A percentile compares a stretch with the other conserved stretches of the same genome.
Conservation (phyloP, 2,113 vertebrate species). For the Petromus typicus region DNA sequence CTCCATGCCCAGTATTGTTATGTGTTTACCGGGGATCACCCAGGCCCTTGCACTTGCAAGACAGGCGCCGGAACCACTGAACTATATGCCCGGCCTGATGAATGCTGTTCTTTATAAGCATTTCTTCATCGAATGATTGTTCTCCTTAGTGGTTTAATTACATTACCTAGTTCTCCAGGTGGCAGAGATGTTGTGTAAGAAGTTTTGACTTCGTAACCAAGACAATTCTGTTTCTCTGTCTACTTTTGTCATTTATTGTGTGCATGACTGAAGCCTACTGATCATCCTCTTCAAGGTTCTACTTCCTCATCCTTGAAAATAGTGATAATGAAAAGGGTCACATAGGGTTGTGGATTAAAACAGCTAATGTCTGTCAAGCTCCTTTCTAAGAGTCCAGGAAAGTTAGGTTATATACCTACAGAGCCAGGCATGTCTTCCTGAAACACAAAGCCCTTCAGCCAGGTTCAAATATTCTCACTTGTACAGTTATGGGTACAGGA, state of each 20-base stretch:
- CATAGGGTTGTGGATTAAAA: not conserved
- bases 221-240: not conserved
- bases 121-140: not conserved
- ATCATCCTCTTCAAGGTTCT: constrained; percentile 8
- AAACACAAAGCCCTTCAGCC: constrained; percentile 4
- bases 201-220: not conserved
- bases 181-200: not conserved
- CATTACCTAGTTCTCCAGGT: not conserved
- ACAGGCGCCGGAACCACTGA: no score
- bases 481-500: not conserved
- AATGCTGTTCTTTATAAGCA: not conserved
- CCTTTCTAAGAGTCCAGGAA: not conserved
- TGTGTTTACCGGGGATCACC: no score
- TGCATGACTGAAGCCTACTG: not conserved
- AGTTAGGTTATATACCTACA: not conserved
- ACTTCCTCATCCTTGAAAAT: constrained; percentile 45
- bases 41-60: no score
- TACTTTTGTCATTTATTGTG: not conserved
- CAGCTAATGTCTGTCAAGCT: constrained; percentile 18
- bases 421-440: not conserved
- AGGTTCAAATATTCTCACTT: not conserved
- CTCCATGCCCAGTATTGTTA: no score
- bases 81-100: no score
- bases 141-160: not conserved
- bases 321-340: constrained; percentile 16